Conservation (phyloP, 2,888 invertebrate genomes). For the Pachycephus smyrnensis region DNA sequence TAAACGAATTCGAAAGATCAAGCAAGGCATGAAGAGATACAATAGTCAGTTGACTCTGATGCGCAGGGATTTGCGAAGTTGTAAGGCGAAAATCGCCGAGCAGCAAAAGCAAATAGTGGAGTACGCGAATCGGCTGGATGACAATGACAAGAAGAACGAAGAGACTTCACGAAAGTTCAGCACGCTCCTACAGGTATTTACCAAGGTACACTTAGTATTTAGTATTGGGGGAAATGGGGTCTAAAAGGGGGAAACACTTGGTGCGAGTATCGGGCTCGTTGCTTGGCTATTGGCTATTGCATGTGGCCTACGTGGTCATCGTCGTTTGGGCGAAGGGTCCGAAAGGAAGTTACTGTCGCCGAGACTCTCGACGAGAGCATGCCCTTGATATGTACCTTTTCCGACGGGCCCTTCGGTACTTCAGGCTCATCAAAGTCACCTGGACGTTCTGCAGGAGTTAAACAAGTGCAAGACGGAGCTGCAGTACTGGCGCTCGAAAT, state of each 20-base stretch:
- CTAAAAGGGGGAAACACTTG: neutral
- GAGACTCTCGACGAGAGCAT: too few relatives aligned
- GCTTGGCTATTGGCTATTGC: neutral
- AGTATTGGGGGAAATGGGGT: neutral
- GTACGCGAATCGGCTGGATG: constrained; percentile 87
- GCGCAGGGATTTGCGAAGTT: constrained; percentile 82
- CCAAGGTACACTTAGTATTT: constrained; percentile 49
- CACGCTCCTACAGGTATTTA: constrained; percentile 80
- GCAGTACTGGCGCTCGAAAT: constrained; percentile 91
- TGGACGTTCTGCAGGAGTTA: constrained; percentile 74
- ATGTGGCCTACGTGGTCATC: neutral
- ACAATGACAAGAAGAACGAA: constrained; percentile 91
- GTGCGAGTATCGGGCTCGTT: neutral
- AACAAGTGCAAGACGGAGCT: constrained; percentile 93
- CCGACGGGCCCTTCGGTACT: constrained; percentile 3
- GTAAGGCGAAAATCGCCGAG: constrained; percentile 85
- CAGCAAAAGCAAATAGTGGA: constrained; percentile 88
- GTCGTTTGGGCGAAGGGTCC: neutral
- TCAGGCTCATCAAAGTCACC: constrained; percentile 22
- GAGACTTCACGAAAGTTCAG: constrained; percentile 91
- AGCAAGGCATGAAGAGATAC: constrained; percentile 90
- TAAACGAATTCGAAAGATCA: constrained; percentile 88
- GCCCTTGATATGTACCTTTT: constrained; percentile 7
- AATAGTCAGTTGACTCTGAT: constrained; percentile 84
- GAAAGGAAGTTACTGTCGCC: neutral